Evolutionary conservation across 2,113 vertebrate genomes (phyloP).

Genomic region (Toxotes chatareus): DNA sequence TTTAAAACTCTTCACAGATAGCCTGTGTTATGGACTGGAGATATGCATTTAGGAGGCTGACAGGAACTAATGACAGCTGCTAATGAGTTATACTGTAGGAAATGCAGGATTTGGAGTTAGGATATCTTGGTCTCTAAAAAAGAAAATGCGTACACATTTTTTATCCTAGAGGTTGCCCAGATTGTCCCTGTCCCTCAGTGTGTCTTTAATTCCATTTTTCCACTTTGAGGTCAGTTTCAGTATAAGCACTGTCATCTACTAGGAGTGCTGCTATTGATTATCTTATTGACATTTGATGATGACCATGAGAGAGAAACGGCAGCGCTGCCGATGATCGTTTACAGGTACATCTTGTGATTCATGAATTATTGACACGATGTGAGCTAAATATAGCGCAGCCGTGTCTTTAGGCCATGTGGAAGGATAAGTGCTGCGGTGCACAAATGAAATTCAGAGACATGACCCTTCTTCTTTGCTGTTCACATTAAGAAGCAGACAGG

Average conservation of each 20-base stretch:
- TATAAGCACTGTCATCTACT: background rate
- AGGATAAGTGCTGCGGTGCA: background rate
- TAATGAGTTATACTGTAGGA: background rate
- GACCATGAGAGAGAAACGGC: background rate
- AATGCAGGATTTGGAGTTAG: background rate
- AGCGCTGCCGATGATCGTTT: background rate
- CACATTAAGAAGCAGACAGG: background rate
- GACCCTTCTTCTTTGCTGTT: background rate
- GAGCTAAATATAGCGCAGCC: background rate
- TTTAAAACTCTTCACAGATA: background rate
- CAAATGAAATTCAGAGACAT: background rate
- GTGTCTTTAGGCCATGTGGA: background rate
- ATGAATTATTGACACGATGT: constrained; percentile 2
- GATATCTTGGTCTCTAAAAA: background rate
- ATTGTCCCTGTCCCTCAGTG: background rate
- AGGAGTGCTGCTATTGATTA: background rate
- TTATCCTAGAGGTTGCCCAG: background rate
- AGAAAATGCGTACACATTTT: background rate
- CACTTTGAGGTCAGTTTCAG: background rate
- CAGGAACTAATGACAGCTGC: background rate
- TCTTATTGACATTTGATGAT: background rate
- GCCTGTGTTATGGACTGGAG: background rate
- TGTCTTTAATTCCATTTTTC: background rate
- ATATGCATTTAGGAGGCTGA: background rate
- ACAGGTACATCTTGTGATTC: background rate